Evolutionary conservation across 2,113 vertebrate genomes (phyloP).

Genomic region (Sprattus sprattus): DNA sequence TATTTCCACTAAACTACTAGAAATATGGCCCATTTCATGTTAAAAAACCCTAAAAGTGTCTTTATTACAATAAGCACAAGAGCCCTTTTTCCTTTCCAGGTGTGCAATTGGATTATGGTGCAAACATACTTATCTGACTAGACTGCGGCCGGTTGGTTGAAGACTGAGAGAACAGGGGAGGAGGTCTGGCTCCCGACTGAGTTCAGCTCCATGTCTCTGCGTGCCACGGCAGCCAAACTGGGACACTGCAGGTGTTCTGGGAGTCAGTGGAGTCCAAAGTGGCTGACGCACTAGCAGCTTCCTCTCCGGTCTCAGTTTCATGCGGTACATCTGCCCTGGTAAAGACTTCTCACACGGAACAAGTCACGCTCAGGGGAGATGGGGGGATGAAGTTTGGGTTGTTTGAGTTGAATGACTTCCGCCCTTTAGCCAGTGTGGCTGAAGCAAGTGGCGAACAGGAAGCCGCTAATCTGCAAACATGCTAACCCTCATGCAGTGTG

Average conservation of each 20-base stretch:
- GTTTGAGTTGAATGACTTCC: not conserved
- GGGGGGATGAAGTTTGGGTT: not conserved
- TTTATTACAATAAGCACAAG: not conserved
- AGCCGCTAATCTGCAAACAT: not conserved
- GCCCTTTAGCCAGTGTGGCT: not conserved
- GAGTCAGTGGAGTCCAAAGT: not conserved
- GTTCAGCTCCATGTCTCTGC: not conserved
- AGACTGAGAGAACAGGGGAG: not conserved
- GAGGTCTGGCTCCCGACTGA: not conserved
- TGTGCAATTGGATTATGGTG: not conserved
- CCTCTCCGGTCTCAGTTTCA: not conserved
- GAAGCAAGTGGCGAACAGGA: not conserved
- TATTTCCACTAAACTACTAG: not conserved
- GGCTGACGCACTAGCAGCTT: not conserved
- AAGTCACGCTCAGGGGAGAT: not conserved
- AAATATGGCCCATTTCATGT: not conserved
- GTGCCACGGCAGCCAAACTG: not conserved
- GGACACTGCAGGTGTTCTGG: not conserved
- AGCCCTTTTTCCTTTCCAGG: too few relatives aligned
- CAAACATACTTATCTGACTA: not conserved
- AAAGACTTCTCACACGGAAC: not conserved
- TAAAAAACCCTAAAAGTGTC: not conserved
- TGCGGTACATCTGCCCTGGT: not conserved
- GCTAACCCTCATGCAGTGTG: not conserved
- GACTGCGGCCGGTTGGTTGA: not conserved